These are phyloP conservation scores for Abscondita cerata DNA, from an alignment of 2,888 invertebrate genomes.

Conservation along the genomic window DNA sequence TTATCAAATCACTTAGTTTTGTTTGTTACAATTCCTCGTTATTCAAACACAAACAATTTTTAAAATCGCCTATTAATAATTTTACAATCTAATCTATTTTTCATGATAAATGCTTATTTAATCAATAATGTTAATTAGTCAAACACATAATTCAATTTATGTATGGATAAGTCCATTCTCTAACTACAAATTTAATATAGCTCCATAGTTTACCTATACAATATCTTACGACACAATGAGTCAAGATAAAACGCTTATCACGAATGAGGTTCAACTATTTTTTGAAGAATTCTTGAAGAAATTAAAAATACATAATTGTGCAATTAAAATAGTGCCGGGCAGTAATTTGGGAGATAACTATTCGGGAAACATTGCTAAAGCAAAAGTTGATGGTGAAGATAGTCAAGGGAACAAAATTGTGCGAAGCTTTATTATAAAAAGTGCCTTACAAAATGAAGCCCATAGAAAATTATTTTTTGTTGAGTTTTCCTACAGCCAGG, in stretches of 20 bases:
- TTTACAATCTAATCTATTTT: too few relatives aligned
- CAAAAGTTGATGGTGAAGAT: slow-evolving; percentile 24
- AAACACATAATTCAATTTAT: too few relatives aligned
- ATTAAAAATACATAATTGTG: background rate
- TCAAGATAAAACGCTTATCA: background rate
- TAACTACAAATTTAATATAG: too few relatives aligned
- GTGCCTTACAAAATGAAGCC: slow-evolving; percentile 38
- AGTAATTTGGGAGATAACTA: slow-evolving; percentile 46
- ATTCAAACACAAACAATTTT: too few relatives aligned
- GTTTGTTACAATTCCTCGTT: too few relatives aligned
- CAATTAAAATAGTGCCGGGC: slow-evolving; percentile 25
- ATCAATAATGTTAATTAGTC: too few relatives aligned
- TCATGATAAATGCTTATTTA: too few relatives aligned
- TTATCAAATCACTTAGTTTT: too few relatives aligned
- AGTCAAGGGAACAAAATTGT: slow-evolving; percentile 22
- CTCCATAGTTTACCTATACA: too few relatives aligned
- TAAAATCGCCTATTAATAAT: too few relatives aligned
- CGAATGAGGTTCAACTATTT: too few relatives aligned
- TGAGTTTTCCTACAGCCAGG: slow-evolving; percentile 40
- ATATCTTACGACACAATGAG: slow-evolving; percentile 15
- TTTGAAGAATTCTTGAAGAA: background rate
- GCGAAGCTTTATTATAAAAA: slow-evolving; percentile 46
- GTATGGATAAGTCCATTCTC: too few relatives aligned
- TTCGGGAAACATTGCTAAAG: slow-evolving; percentile 43
- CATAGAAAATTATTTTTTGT: slow-evolving; percentile 40